Percentiles rank a stretch among this genome's conserved stretches.
Conservation (phyloP, 2,888 invertebrate species). For the Rhagonycha fulva region DNA sequence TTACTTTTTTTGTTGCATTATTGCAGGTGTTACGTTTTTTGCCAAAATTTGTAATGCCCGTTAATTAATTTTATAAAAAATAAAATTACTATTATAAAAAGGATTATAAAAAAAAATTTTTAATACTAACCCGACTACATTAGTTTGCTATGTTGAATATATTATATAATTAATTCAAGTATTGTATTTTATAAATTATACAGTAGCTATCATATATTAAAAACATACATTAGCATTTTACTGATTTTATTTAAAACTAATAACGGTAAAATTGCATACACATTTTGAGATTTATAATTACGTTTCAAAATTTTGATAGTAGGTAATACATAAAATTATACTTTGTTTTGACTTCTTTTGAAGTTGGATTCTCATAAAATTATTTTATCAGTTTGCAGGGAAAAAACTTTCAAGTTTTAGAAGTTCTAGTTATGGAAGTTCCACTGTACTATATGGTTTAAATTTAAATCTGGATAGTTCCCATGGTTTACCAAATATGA, state of each 20-base stretch:
- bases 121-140: neutral
- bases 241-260: neutral
- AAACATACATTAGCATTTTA: neutral
- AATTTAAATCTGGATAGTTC: neutral
- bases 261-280: neutral
- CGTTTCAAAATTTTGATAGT: neutral
- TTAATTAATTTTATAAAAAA: neutral
- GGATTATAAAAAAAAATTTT: neutral
- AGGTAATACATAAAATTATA: neutral
- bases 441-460: neutral
- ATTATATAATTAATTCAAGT: neutral
- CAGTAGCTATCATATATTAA: neutral
- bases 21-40: conserved; percentile 19
- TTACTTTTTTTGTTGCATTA: conserved; percentile 7
- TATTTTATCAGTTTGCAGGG: neutral
- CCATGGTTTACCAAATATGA: neutral
- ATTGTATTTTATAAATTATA: neutral
- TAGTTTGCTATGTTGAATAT: neutral
- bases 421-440: neutral
- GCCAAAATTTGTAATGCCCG: neutral
- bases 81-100: neutral
- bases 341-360: neutral
- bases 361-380: neutral
- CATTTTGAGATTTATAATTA: neutral
- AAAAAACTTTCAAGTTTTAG: no score